Conservation (phyloP, 2,888 invertebrate genomes). For the Pristionchus entomophagus region DNA sequence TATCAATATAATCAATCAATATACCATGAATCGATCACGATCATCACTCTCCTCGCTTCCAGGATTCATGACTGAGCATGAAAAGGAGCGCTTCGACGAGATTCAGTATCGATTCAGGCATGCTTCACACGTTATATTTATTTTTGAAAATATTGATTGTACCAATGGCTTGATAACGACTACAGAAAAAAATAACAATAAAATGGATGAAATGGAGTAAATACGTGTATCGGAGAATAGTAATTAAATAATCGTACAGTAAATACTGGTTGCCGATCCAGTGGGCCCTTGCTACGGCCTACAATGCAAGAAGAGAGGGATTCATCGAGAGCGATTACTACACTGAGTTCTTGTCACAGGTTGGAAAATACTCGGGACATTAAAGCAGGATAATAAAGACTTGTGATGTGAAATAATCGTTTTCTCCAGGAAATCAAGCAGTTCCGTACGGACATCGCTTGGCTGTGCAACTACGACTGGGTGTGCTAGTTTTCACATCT, state of each 20-base stretch:
- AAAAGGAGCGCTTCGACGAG: constrained; percentile 64
- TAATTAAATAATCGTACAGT: neutral
- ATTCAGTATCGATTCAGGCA: constrained; percentile 66
- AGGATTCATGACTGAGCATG: constrained; percentile 67
- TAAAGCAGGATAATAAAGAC: too few species aligned
- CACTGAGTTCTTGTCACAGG: constrained; percentile 59
- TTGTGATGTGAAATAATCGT: too few species aligned
- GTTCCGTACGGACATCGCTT: constrained; percentile 69
- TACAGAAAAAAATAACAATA: too few species aligned
- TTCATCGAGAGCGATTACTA: constrained; percentile 65
- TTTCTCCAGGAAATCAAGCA: constrained; percentile 62
- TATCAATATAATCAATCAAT: too few species aligned
- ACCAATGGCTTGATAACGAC: too few species aligned
- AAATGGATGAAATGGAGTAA: too few species aligned
- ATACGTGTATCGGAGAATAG: neutral
- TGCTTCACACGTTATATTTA: neutral
- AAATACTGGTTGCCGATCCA: constrained; percentile 50
- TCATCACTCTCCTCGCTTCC: too few species aligned
- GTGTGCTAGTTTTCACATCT: constrained; percentile 17
- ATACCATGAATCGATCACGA: too few species aligned
- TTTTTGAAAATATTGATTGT: too few species aligned
- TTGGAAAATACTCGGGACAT: neutral
- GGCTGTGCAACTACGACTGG: constrained; percentile 74
- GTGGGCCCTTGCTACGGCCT: constrained; percentile 62
- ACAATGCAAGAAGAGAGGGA: constrained; percentile 63